Percentiles rank a stretch among this genome's conserved stretches.
Evolutionary conservation across 2,797 vertebrate genomes (phyloP).

Genomic region (Hapalemur alaotrensis): DNA sequence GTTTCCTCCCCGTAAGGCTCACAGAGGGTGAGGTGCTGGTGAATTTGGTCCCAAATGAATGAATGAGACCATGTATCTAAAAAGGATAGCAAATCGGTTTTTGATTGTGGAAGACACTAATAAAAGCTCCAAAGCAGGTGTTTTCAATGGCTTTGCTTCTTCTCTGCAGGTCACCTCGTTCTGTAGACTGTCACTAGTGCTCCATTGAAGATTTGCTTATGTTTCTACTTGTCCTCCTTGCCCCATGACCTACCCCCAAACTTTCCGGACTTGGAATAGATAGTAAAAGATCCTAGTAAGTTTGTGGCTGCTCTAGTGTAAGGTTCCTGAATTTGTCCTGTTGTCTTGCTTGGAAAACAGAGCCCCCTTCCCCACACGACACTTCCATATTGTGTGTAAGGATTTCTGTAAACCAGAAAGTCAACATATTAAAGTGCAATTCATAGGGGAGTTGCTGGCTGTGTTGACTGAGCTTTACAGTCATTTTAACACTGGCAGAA

Average conservation of each 20-base stretch:
- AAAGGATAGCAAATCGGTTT: background rate
- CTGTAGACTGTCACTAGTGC: background rate
- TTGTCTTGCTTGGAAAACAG: background rate
- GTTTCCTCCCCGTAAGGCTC: background rate
- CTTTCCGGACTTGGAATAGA: background rate
- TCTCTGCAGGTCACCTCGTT: background rate
- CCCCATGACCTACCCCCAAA: background rate
- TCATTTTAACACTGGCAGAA: slow-evolving; percentile 73
- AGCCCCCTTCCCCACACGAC: too few species aligned
- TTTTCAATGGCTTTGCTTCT: background rate
- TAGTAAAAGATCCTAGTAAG: background rate
- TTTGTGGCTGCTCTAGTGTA: background rate
- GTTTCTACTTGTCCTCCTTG: fast-evolving
- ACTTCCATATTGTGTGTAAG: slow-evolving; percentile 7
- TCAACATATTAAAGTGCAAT: slow-evolving; percentile 56
- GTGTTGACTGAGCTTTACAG: slow-evolving; percentile 74
- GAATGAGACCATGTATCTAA: background rate
- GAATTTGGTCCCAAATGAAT: background rate
- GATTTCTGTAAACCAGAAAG: slow-evolving; percentile 49
- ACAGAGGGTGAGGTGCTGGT: background rate
- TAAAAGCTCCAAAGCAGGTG: background rate
- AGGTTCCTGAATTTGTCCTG: background rate
- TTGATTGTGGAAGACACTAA: background rate
- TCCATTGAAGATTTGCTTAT: fast-evolving
- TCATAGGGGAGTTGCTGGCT: slow-evolving; percentile 68